Evolutionary conservation across 1,140 invertebrate species (phyloP).

Genomic region (Bombus polaris): DNA sequence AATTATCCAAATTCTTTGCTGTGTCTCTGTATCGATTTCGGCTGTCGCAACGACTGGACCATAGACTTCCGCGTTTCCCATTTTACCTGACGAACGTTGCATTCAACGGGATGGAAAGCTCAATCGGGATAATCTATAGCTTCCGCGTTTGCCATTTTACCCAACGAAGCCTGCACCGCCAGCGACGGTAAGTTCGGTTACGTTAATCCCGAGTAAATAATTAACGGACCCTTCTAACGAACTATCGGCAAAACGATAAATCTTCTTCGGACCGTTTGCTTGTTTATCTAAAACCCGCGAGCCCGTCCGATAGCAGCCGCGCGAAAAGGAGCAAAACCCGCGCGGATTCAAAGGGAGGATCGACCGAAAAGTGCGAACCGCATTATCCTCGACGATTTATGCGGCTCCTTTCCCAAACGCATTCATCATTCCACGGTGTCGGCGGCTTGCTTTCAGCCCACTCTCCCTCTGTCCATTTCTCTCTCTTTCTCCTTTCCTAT

Average conservation of each 20-base stretch:
- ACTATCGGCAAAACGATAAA: constrained; percentile 36
- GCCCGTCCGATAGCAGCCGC: constrained; percentile 3
- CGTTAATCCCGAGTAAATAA: background rate
- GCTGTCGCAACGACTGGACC: too few species aligned
- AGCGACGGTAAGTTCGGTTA: background rate
- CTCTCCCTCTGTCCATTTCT: background rate
- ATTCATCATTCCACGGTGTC: constrained; percentile 74
- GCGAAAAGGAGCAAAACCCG: constrained; percentile 38
- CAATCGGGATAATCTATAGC: too few species aligned
- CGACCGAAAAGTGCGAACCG: constrained; percentile 48
- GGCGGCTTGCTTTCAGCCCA: constrained; percentile 66
- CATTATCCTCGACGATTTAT: constrained; percentile 68
- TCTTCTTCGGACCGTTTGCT: background rate
- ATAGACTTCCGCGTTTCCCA: too few species aligned
- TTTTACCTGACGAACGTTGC: too few species aligned
- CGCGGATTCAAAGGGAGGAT: constrained; percentile 55
- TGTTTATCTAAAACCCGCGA: constrained; percentile 21
- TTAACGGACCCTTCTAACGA: background rate
- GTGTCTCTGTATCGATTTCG: too few species aligned
- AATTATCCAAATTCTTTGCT: too few species aligned
- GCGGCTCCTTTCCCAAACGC: constrained; percentile 71
- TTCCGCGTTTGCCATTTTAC: background rate
- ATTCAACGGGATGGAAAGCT: too few species aligned
- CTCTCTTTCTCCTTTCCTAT: background rate
- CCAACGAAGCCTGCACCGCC: too few species aligned